A percentile compares a stretch with the other conserved stretches of the same genome.
phyloP scores from a whole-genome alignment of 1,140 invertebrate genomes.

The Drosophila watanabei region DNA sequence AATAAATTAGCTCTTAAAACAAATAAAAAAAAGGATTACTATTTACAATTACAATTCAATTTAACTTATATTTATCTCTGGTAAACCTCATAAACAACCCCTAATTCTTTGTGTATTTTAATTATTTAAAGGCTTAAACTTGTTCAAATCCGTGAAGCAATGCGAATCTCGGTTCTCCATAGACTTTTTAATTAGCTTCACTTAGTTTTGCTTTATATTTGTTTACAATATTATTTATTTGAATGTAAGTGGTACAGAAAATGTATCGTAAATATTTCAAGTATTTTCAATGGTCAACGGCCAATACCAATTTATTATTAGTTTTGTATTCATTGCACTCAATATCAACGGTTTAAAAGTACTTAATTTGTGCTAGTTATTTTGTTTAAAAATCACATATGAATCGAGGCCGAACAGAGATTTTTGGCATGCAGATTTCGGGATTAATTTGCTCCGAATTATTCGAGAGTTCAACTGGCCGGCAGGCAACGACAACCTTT shows the following conservation, averaged over 20 bases:
- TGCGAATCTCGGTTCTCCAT: not conserved
- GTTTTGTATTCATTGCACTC: not conserved
- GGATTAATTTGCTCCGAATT: conserved; percentile 35
- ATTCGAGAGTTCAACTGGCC: conserved; percentile 32
- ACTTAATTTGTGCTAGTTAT: conserved; percentile 3
- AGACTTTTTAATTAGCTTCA: not conserved
- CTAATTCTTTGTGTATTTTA: not conserved
- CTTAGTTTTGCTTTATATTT: not conserved
- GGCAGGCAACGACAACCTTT: conserved; percentile 28
- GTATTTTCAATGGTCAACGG: not conserved
- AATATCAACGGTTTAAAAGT: not conserved
- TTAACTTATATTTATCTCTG: not conserved
- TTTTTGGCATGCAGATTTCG: conserved; percentile 26
- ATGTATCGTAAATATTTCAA: not conserved
- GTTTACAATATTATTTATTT: not conserved
- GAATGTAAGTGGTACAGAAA: not conserved
- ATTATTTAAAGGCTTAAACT: not conserved
- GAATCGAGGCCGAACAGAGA: conserved; percentile 20
- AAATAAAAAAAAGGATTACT: not conserved
- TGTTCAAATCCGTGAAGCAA: no score
- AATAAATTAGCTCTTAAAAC: no score
- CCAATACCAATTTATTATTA: not conserved
- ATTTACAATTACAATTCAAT: not conserved
- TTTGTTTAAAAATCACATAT: conserved; percentile 11
- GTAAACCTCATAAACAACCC: not conserved